Conservation (phyloP, 1,140 invertebrate species). For the Holcopasites calliopsidis region DNA sequence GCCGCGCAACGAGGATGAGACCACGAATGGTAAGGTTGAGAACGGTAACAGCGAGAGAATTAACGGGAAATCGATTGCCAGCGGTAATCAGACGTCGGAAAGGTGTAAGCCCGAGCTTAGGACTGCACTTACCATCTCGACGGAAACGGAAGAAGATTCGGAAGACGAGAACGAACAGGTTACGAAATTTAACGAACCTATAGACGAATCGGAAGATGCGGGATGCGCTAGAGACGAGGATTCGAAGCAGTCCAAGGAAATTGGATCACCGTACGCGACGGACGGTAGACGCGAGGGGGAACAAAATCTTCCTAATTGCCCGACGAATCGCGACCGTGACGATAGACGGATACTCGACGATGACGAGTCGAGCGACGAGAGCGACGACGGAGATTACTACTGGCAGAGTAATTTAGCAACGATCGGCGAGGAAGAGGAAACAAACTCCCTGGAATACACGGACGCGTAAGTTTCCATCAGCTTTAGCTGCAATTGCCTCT, state of each 20-base stretch:
- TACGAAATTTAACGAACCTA: slow-evolving; percentile 13
- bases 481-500: too few species aligned
- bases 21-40: too few species aligned
- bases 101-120: background rate
- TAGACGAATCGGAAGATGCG: background rate
- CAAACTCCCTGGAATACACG: slow-evolving; percentile 71
- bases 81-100: background rate
- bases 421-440: slow-evolving; percentile 75
- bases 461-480: slow-evolving; percentile 60
- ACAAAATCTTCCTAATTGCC: too few species aligned
- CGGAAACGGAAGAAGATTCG: slow-evolving; percentile 33
- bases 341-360: slow-evolving; percentile 41
- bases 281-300: too few species aligned
- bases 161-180: slow-evolving; percentile 31
- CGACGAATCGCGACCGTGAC: background rate
- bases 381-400: slow-evolving; percentile 71
- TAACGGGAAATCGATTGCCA: background rate
- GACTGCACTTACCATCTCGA: slow-evolving; percentile 20
- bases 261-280: background rate
- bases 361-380: slow-evolving; percentile 66
- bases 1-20: background rate
- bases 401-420: slow-evolving; percentile 75
- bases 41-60: background rate
- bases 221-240: background rate
- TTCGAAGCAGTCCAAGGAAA: background rate